Percentiles rank a stretch among this genome's conserved stretches.
These are phyloP conservation scores for Aegithalos caudatus DNA, from an alignment of 2,113 vertebrate species.

Conservation along the genomic window DNA sequence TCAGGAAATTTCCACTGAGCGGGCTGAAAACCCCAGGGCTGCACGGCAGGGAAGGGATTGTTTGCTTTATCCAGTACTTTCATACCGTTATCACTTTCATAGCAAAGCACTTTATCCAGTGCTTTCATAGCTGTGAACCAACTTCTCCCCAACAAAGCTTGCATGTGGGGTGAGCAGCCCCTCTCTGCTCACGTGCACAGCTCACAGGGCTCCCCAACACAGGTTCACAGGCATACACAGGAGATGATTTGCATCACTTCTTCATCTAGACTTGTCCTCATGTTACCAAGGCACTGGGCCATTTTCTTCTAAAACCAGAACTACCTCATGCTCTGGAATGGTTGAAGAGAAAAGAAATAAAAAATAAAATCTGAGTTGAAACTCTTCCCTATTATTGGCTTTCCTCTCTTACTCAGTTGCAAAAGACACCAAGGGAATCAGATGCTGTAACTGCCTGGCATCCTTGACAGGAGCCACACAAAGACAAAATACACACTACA, in stretches of 20 bases:
- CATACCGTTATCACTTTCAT: neutral
- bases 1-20: neutral
- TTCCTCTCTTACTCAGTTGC: neutral
- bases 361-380: neutral
- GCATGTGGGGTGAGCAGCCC: accelerated
- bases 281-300: neutral
- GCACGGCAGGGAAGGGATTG: neutral
- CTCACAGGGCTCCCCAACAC: neutral
- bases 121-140: neutral
- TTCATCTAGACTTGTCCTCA: neutral
- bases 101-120: neutral
- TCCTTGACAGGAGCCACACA: neutral
- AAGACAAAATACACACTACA: neutral
- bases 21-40: neutral
- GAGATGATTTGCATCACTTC: neutral
- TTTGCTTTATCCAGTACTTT: neutral
- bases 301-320: neutral
- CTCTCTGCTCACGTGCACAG: neutral
- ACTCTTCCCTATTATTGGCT: neutral
- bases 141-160: accelerated
- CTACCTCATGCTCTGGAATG: neutral
- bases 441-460: neutral
- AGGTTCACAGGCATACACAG: neutral
- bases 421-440: neutral
- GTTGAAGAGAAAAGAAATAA: neutral